Base-by-base conservation (phyloP, 2,888 invertebrate species). In the Agrilus mali region DNA sequence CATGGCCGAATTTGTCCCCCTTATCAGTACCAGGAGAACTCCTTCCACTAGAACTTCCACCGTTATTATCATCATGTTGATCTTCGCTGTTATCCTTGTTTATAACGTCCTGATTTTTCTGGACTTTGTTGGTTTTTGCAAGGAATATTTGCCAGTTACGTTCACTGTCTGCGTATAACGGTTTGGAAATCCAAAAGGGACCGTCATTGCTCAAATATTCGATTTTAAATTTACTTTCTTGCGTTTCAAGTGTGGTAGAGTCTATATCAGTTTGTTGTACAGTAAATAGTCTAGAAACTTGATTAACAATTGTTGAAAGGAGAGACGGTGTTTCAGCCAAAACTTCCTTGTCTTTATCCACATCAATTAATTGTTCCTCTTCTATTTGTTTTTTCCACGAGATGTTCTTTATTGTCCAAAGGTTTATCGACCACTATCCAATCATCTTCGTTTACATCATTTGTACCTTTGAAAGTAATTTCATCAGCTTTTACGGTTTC, bases 121-220 rank as follows among this genome's bases (percentile, higher is more conserved):
- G 49, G 40, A 58, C 50, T 59, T 61, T 53, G 64, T 71, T 60
- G 32, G 60, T 53, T 47, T 64, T 67, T 44, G 77, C 77, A 53
- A 78, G 59, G 44, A 59, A 60, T 35, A 74, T 65, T 57, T 77
- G 76, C 60, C 75, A 75, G 50, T 71, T 66, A 52, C 74, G 73
- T 67, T 84, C 83, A 33, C 78, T 80, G 53, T 81, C 77, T 53
- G 79, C 74, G 56, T 80, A 82, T 15, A 71, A 52, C 53, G 70
- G 66, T 61, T 77, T 80, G 41, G 75, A 71, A 4, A 69, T 59
- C 80, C 80, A 81, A 56, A 78, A 78, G 7, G 73, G 66, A 47
- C 67, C 63, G 48, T 82, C 70, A 2, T 62, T 47, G 1, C 58
- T 54, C 7, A 72, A 55, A 49, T 64, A 64, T 22, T 53, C n/a